Evolutionary conservation across 2,797 vertebrate species (phyloP).

Genomic region (Macroramphosus scolopax): DNA sequence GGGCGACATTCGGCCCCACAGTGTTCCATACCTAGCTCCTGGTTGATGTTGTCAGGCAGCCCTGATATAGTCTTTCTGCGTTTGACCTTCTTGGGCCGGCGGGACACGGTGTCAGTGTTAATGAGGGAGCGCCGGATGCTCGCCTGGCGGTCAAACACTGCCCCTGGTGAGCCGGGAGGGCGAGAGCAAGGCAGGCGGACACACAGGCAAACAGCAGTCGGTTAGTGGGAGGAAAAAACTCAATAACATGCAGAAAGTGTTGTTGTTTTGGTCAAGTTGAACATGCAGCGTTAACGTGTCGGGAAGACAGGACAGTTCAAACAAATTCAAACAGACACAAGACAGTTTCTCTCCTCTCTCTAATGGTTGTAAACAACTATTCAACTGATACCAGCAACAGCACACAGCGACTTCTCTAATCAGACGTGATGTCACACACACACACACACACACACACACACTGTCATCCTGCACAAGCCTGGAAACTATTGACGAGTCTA

Average conservation of each 20-base stretch:
- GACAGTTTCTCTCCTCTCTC: background rate
- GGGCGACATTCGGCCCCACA: slow-evolving; percentile 45
- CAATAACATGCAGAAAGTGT: slow-evolving; percentile 77
- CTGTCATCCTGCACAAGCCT: too few species aligned
- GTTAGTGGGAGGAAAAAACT: slow-evolving; percentile 80
- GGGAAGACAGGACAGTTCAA: slow-evolving; percentile 20
- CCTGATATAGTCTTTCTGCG: slow-evolving; percentile 99
- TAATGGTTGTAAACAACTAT: too few species aligned
- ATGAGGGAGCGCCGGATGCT: slow-evolving; percentile 97
- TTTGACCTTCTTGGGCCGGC: slow-evolving; percentile 99
- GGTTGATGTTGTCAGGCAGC: slow-evolving; percentile 95
- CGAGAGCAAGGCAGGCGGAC: slow-evolving; percentile 79
- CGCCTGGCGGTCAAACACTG: slow-evolving; percentile 99
- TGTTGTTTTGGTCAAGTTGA: slow-evolving; percentile 29
- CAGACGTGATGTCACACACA: too few species aligned
- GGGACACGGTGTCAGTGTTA: slow-evolving; percentile 98
- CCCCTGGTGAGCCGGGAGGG: slow-evolving; percentile 91
- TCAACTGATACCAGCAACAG: too few species aligned
- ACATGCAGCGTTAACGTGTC: slow-evolving; percentile 76
- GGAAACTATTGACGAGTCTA: too few species aligned
- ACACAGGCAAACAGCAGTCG: slow-evolving; percentile 75
- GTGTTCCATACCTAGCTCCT: slow-evolving; percentile 96
- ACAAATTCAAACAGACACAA: background rate
- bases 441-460: slow-evolving; percentile 1
- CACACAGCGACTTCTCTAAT: too few species aligned